A percentile compares a stretch with the other conserved stretches of the same genome.
These are phyloP conservation scores for Plectrocnemia conspersa DNA, from an alignment of 1,140 invertebrate genomes.

Conservation along the genomic window DNA sequence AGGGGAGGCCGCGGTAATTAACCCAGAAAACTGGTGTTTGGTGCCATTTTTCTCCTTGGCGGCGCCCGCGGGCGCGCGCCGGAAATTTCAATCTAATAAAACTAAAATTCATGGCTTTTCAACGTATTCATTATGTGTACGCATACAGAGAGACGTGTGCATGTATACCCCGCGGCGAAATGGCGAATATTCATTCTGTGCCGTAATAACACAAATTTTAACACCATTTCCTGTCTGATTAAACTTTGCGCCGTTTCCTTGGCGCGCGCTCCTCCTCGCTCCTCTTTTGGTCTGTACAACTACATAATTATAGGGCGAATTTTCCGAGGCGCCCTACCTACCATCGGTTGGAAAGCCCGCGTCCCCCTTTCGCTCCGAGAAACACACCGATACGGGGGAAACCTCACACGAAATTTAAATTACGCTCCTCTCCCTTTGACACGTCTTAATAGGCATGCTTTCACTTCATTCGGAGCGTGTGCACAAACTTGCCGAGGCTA, in stretches of 20 bases:
- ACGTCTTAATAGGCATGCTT: conserved; percentile 34
- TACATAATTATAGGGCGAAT: conserved; percentile 34
- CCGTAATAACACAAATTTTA: conserved; percentile 36
- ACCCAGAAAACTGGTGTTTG: conserved; percentile 20
- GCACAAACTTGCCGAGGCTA: conserved; percentile 18
- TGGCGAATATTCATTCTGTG: conserved; percentile 32
- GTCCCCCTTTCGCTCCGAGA: conserved; percentile 5
- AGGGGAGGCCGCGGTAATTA: conserved; percentile 13
- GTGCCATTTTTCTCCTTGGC: conserved; percentile 19
- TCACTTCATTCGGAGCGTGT: conserved; percentile 20
- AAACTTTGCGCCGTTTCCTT: conserved; percentile 33
- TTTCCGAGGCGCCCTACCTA: conserved; percentile 7
- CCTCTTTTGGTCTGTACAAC: conserved; percentile 21
- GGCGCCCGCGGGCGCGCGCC: neutral
- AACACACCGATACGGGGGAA: conserved; percentile 27
- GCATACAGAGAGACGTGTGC: neutral
- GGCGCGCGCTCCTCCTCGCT: conserved; percentile 17
- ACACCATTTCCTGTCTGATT: conserved; percentile 36
- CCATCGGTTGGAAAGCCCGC: conserved; percentile 4
- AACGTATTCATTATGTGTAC: conserved; percentile 30
- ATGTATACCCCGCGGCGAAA: conserved; percentile 20
- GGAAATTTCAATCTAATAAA: conserved; percentile 32
- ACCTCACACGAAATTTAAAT: conserved; percentile 35
- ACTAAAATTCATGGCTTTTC: conserved; percentile 28
- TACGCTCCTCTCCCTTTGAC: conserved; percentile 34